Conservation (phyloP, 2,888 invertebrate species). For the Amiota mariae region DNA sequence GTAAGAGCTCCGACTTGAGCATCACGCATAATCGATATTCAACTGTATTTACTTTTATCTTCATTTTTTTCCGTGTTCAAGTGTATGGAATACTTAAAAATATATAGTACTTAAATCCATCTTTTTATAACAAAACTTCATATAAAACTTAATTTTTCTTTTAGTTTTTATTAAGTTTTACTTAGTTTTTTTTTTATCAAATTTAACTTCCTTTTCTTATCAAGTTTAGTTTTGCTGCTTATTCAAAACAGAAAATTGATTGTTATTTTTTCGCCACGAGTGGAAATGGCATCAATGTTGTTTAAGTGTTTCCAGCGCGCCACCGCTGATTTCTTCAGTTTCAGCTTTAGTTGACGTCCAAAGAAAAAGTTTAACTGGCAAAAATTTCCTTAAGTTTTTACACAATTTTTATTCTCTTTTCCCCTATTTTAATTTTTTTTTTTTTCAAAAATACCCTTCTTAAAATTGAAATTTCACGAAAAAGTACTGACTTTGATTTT, state of each 20-base stretch:
- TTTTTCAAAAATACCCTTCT: neutral
- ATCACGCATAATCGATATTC: too few relatives aligned
- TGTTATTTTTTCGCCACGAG: slow-evolving; percentile 62
- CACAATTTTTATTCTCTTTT: neutral
- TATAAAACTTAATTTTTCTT: neutral
- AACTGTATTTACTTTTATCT: too few relatives aligned
- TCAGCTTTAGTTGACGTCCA: too few relatives aligned
- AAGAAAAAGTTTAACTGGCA: neutral
- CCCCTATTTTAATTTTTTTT: neutral
- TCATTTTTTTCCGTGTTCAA: too few relatives aligned
- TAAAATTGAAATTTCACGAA: too few relatives aligned
- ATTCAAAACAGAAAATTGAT: slow-evolving; percentile 60
- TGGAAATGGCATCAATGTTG: slow-evolving; percentile 50
- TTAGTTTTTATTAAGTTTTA: neutral
- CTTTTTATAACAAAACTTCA: neutral
- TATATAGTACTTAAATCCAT: too few relatives aligned
- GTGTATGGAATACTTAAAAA: too few relatives aligned
- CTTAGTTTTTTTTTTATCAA: neutral
- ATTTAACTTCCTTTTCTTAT: neutral
- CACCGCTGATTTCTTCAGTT: too few relatives aligned
- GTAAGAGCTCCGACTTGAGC: too few relatives aligned
- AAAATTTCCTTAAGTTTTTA: neutral
- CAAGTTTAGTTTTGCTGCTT: neutral
- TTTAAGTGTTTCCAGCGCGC: too few relatives aligned
- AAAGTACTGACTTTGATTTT: too few relatives aligned